A percentile compares a stretch with the other conserved stretches of the same genome.
Evolutionary conservation across 2,797 vertebrate species (phyloP).

Genomic region (Nyctalus aviator): DNA sequence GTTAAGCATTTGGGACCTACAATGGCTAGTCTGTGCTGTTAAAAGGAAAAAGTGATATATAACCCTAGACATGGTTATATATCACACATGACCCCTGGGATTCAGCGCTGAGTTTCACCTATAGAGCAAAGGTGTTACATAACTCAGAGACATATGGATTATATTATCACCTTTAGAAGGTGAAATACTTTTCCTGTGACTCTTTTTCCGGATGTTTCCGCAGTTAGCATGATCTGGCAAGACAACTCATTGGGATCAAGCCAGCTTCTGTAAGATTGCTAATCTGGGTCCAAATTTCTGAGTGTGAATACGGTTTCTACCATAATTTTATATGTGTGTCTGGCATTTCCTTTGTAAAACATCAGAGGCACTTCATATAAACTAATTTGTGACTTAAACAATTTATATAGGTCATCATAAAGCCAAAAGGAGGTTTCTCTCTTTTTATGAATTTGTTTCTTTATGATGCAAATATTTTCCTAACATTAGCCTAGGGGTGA

Average conservation of each 20-base stretch:
- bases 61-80: too few species aligned
- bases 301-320: not conserved
- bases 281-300: not conserved
- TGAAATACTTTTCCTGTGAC: slow-evolving; percentile 29
- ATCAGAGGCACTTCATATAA: not conserved
- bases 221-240: not conserved
- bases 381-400: slow-evolving; percentile 31
- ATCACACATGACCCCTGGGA: not conserved
- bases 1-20: not conserved
- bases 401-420: slow-evolving; percentile 23
- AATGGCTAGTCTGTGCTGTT: not conserved
- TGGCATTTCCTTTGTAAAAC: slow-evolving; percentile 24
- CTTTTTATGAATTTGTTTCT: not conserved
- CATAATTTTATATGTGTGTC: not conserved
- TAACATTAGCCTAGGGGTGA: not conserved
- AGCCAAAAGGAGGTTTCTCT: not conserved
- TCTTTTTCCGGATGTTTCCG: not conserved
- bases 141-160: not conserved
- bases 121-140: not conserved
- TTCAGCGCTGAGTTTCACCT: slow-evolving; percentile 19
- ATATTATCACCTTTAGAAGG: slow-evolving; percentile 46
- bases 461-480: not conserved
- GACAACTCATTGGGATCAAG: not conserved
- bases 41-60: slow-evolving; percentile 16
- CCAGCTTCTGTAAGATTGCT: not conserved